phyloP scores from a whole-genome alignment of 2,113 vertebrate species.

The Plotosus lineatus region DNA sequence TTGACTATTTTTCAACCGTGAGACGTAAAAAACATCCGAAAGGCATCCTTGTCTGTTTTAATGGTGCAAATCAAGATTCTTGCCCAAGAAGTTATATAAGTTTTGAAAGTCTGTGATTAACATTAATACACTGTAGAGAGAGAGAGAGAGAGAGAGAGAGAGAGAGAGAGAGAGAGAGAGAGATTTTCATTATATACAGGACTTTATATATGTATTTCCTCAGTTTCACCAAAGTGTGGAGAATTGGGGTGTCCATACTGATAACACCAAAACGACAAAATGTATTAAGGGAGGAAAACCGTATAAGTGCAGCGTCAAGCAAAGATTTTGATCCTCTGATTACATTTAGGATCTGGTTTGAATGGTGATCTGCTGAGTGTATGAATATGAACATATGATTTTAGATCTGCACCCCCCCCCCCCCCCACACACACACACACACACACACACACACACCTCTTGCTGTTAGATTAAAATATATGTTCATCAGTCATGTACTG shows the following conservation, averaged over 20 bases:
- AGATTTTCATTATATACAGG: too few relatives aligned
- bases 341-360: background rate
- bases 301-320: background rate
- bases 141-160: too few relatives aligned
- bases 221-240: background rate
- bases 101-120: too few relatives aligned
- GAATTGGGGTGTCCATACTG: background rate
- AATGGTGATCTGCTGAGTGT: background rate
- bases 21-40: background rate
- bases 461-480: too few relatives aligned
- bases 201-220: background rate
- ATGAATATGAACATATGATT: background rate
- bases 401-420: too few relatives aligned
- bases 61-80: background rate
- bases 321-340: background rate
- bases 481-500: too few relatives aligned
- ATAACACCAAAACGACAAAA: too few relatives aligned
- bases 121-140: too few relatives aligned
- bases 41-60: background rate
- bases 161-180: too few relatives aligned
- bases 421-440: too few relatives aligned
- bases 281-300: background rate
- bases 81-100: too few relatives aligned
- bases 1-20: background rate
- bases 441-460: too few relatives aligned